Conservation (phyloP, 2,888 invertebrate genomes). For the Autographa gamma region DNA sequence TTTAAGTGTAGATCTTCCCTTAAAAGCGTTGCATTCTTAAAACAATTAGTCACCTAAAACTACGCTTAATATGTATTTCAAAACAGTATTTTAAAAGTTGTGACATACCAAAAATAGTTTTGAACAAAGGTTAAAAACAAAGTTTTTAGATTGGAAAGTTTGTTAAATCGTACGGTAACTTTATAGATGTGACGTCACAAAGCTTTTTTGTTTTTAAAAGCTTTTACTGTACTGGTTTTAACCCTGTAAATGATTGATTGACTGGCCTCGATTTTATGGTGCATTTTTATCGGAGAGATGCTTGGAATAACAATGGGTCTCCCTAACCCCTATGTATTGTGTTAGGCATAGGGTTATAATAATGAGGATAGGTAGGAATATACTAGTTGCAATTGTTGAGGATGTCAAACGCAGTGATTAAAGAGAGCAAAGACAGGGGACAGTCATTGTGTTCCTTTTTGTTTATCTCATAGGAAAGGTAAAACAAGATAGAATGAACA, state of each 20-base stretch:
- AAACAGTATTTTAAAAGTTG: conserved; percentile 16
- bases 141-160: conserved; percentile 27
- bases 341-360: conserved; percentile 1
- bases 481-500: too few species aligned
- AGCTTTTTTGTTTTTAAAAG: not conserved
- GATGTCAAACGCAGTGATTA: not conserved
- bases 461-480: not conserved
- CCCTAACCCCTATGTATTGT: conserved; percentile 3
- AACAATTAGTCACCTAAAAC: conserved; percentile 50
- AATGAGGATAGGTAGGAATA: not conserved
- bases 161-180: conserved; percentile 16
- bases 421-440: not conserved
- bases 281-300: conserved; percentile 4
- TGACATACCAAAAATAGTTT: conserved; percentile 18
- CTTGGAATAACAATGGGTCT: not conserved
- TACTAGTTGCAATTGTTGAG: not conserved
- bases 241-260: conserved; percentile 3
- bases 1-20: not conserved
- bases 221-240: not conserved
- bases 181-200: not conserved
- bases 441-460: not conserved
- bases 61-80: conserved; percentile 33
- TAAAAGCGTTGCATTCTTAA: conserved; percentile 25
- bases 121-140: conserved; percentile 14
- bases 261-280: not conserved